Conservation (phyloP, 2,113 vertebrate species). For the Lutjanus erythropterus region DNA sequence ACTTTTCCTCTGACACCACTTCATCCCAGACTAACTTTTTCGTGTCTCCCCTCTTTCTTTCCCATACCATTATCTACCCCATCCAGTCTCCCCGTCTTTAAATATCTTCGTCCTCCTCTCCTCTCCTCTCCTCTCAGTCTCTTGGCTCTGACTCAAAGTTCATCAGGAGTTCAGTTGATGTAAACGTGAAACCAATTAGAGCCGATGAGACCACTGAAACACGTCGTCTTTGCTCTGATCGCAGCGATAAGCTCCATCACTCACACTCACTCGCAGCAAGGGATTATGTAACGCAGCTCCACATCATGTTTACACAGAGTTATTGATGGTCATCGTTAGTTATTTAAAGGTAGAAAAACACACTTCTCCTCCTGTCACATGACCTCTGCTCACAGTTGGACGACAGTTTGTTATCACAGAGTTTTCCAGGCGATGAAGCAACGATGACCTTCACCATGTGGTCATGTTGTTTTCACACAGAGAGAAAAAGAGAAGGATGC, state of each 20-base stretch:
- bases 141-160: neutral
- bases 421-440: conserved; percentile 48
- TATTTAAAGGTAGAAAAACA: neutral
- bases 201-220: no score
- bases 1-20: no score
- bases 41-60: no score
- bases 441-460: conserved; percentile 6
- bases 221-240: no score
- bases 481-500: neutral
- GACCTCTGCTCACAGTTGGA: conserved; percentile 48
- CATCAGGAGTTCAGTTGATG: neutral
- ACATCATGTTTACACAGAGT: neutral
- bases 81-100: neutral
- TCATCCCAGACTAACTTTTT: no score
- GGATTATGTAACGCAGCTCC: neutral
- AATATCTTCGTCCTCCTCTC: neutral
- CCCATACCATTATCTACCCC: no score
- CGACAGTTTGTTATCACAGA: neutral
- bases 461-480: neutral
- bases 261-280: no score
- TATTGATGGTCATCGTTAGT: neutral
- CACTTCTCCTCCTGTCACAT: conserved; percentile 7
- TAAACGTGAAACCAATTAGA: neutral
- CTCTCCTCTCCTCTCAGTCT: neutral
- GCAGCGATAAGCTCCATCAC: no score